Base-by-base conservation (phyloP, 2,888 invertebrate genomes). In the Noctuana brunneofusca region DNA sequence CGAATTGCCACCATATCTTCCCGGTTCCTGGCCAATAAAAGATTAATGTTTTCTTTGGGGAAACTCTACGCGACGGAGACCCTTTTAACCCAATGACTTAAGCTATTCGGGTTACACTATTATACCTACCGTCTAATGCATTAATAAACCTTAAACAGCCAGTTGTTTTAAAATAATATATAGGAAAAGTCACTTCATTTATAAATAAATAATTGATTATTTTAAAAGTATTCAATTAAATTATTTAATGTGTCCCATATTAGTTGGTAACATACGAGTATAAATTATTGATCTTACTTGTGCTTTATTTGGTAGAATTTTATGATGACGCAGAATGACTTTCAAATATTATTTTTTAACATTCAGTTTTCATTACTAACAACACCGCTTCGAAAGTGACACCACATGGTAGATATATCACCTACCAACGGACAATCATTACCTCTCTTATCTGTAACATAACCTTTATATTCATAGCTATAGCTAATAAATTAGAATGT, bases 1-100 rank as follows among this genome's bases (percentile, higher is more conserved):
- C 65, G 76, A 67, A 66, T 65, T 65, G 65, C 63, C 65, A 64
- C 71, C 64, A 64, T 70, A 64, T 68, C 67, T 72, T 71, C 70
- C 72, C 71, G 64, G 63, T 76, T 74, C 69, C 68, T 41, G 38
- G 59, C 64, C 50, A 60, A 64, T 64, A 66, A 66, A 71, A 64
- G 53, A 56, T 32, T 46, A 50, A 53, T 63, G 60, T 65, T 66
- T 65, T 48, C 56, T 56, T 52, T 46, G 30, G 58, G 62, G 58
- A 68, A 67, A 63, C n/a, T 49, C 56, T 59, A 48, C 43, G 46
- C 35, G 53, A 63, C 52, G 59, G 54, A 38, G 16, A 38, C 16
- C 41, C 62, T 64, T 66, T 54, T 62, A 67, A 66, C 64, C 59
- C 11, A 53, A 58, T 63, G 60, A 62, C 58, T 3, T 32, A 9